Percentiles rank a stretch among this genome's conserved stretches.
Evolutionary conservation across 1,140 invertebrate genomes (phyloP).

Genomic region (Saccostrea cuccullata): DNA sequence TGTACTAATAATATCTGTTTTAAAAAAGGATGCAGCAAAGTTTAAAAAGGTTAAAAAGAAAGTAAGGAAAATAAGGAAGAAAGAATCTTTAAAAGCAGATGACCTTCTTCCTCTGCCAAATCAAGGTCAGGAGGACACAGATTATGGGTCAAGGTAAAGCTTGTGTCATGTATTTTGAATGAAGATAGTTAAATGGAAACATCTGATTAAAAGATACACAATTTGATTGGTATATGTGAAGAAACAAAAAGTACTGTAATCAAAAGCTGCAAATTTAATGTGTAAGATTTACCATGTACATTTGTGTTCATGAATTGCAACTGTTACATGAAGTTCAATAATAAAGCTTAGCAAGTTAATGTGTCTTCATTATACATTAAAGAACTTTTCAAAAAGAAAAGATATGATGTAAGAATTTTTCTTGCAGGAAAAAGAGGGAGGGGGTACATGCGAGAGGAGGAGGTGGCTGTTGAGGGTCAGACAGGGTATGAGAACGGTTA

Average conservation of each 20-base stretch:
- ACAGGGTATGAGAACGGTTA: constrained; percentile 35
- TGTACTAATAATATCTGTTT: not conserved
- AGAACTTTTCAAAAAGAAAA: no score
- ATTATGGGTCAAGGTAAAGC: constrained; percentile 67
- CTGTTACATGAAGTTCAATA: no score
- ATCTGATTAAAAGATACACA: no score
- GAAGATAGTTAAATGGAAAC: no score
- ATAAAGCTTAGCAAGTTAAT: no score
- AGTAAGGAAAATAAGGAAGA: constrained; percentile 82
- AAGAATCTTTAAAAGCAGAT: constrained; percentile 81
- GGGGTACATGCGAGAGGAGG: not conserved
- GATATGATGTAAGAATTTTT: not conserved
- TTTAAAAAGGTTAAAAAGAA: constrained; percentile 98
- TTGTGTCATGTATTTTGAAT: no score
- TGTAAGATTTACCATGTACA: no score
- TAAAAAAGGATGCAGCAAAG: constrained; percentile 80
- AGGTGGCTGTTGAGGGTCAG: constrained; percentile 40
- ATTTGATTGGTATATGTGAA: no score
- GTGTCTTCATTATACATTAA: no score
- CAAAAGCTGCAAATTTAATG: no score
- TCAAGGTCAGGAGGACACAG: constrained; percentile 74
- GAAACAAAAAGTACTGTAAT: no score
- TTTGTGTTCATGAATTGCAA: no score
- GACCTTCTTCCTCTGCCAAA: constrained; percentile 80
- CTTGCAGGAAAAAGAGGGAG: not conserved